Evolutionary conservation across 2,888 invertebrate genomes (phyloP).

Genomic region (Phrixothrix hirtus): DNA sequence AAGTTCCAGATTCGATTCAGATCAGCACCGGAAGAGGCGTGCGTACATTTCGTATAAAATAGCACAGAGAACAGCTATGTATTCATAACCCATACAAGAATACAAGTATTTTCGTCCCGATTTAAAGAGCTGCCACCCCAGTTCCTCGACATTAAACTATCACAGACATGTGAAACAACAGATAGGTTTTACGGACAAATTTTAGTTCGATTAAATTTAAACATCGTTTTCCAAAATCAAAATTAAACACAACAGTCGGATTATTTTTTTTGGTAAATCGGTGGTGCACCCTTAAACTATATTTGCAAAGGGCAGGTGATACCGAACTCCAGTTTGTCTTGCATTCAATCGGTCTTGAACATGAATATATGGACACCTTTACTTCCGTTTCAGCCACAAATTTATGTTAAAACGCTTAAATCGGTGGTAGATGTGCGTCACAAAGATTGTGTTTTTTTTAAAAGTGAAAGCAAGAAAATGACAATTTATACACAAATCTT

Average conservation of each 20-base stretch:
- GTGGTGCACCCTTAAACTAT: constrained; percentile 9
- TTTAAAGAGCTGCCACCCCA: no score
- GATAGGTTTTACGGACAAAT: no score
- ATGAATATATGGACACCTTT: constrained; percentile 39
- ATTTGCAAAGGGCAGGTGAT: constrained; percentile 30
- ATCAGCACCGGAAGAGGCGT: constrained; percentile 36
- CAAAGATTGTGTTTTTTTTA: not conserved
- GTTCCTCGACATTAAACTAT: no score
- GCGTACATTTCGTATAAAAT: constrained; percentile 28
- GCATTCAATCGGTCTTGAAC: constrained; percentile 25
- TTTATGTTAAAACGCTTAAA: constrained; percentile 4
- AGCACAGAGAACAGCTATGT: constrained; percentile 22
- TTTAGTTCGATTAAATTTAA: no score
- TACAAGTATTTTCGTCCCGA: no score
- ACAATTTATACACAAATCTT: no score
- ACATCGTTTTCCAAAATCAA: not conserved
- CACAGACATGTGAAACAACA: no score
- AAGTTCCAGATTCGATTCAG: constrained; percentile 29
- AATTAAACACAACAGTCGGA: not conserved
- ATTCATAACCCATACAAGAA: constrained; percentile 15
- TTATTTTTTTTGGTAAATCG: constrained; percentile 1
- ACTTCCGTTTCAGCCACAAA: constrained; percentile 26
- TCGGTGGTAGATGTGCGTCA: constrained; percentile 2
- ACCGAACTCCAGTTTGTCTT: constrained; percentile 15
- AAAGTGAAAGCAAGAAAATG: no score